Conservation (phyloP, 2,113 vertebrate species). For the Bos indicus region DNA sequence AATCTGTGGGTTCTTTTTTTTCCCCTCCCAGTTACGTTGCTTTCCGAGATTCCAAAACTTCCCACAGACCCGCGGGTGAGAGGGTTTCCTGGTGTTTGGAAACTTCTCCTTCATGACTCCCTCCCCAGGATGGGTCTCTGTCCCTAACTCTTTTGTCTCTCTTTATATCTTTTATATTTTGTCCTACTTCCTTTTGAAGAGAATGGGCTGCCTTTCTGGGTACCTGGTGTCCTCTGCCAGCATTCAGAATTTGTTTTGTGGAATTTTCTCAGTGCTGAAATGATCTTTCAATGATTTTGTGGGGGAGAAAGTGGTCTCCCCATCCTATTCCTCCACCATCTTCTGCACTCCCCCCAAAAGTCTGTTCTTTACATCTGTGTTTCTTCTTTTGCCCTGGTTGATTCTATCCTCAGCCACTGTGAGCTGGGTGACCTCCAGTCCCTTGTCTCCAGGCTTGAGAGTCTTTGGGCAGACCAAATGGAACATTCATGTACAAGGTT, state of each 20-base stretch:
- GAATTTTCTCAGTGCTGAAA: not conserved
- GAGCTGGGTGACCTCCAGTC: not conserved
- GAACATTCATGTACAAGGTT: constrained; percentile 31
- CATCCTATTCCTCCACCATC: not conserved
- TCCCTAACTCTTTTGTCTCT: not conserved
- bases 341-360: not conserved
- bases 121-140: not conserved
- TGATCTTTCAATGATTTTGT: not conserved
- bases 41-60: not conserved
- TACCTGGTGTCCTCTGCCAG: not conserved
- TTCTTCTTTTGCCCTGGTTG: not conserved
- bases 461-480: constrained; percentile 40
- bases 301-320: not conserved
- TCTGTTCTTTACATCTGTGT: not conserved
- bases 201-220: not conserved
- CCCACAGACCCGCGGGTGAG: not conserved
- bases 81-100: not conserved
- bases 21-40: not conserved
- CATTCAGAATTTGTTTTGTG: not conserved
- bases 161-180: not conserved
- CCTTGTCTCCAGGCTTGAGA: not conserved
- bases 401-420: not conserved
- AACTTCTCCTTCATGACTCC: not conserved
- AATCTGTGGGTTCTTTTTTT: not conserved
- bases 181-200: not conserved